These are phyloP conservation scores for Phymastichus coffea DNA, from an alignment of 1,140 invertebrate genomes.

Conservation along the genomic window DNA sequence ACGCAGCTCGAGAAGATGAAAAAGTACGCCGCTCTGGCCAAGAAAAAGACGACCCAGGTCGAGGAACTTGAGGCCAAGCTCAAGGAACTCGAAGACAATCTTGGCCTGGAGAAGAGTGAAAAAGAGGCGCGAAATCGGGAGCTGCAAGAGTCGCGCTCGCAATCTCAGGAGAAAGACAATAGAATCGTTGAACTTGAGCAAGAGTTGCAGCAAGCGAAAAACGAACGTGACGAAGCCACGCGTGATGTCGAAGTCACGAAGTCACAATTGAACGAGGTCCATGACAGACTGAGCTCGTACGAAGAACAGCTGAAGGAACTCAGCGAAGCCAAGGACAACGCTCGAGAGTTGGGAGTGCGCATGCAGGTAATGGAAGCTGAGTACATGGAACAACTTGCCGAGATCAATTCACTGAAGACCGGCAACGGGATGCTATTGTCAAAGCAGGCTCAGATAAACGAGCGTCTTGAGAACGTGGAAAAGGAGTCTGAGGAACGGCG, in stretches of 20 bases:
- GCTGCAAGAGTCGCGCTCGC: slow-evolving; percentile 38
- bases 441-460: slow-evolving; percentile 46
- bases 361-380: slow-evolving; percentile 54
- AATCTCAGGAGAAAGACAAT: slow-evolving; percentile 40
- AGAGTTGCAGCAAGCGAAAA: slow-evolving; percentile 19
- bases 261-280: slow-evolving; percentile 25
- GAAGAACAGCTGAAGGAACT: slow-evolving; percentile 39
- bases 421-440: slow-evolving; percentile 47
- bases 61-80: slow-evolving; percentile 63
- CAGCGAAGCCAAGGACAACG: slow-evolving; percentile 45
- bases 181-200: slow-evolving; percentile 39
- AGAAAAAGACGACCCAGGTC: slow-evolving; percentile 67
- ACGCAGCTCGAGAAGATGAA: slow-evolving; percentile 69
- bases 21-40: slow-evolving; percentile 72
- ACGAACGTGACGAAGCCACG: slow-evolving; percentile 24
- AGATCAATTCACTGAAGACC: slow-evolving; percentile 44
- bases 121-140: slow-evolving; percentile 42
- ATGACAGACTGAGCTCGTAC: slow-evolving; percentile 35
- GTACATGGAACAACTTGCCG: slow-evolving; percentile 47
- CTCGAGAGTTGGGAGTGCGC: slow-evolving; percentile 46
- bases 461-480: slow-evolving; percentile 48
- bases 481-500: slow-evolving; percentile 47
- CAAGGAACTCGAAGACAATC: slow-evolving; percentile 42
- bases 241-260: slow-evolving; percentile 30
- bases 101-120: slow-evolving; percentile 42